Evolutionary conservation across 2,888 invertebrate genomes (phyloP), one percentile per base, ranked within the genome.

Genomic region (Sturmia bella): DNA sequence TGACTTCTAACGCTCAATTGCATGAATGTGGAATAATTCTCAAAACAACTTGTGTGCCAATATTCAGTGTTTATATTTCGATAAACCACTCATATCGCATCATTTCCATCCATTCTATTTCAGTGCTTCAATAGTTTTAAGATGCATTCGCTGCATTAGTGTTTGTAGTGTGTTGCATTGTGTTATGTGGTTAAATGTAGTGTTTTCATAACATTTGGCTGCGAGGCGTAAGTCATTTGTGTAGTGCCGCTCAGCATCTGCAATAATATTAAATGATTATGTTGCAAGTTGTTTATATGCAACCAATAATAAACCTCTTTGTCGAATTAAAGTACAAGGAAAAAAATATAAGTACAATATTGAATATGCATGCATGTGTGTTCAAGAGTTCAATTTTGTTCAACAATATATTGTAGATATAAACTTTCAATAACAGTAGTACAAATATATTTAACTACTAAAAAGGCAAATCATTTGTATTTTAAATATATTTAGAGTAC

Each of bases 181-280:
- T 9, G 41, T 63, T 32, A 1, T 21, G 32, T 52, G 54, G 48
- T 19, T 69, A 64, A 56, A 19, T 61, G 15, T 48, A 54, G 43
- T 70, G 57, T 66, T 69, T 75, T 72, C 69, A 70, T 69, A 74
- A 78, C 64, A 11, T 70, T 64, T 64, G 12, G 32, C 76, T 75
- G 69, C 64, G 11, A 82, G 82, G 82, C 82, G 74, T 78, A 78
- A 82, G 82, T 78, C 70, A 66, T 82, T 74, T 82, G 81, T 82
- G 57, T 66, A 59, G 54, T 82, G 74, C 50, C 82, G 75, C 70
- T 68, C 74, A 64, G 66, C 66, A 59, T 61, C 56, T 77, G 59
- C 48, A 82, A 64, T 48, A 66, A 70, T 73, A 57, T 74, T 56
- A 69, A 74, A 68, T 66, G 73, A 74, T 69, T 69, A 74, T 78